These are phyloP conservation scores for Lordiphosa collinella DNA, from an alignment of 1,140 invertebrate genomes.

Conservation along the genomic window DNA sequence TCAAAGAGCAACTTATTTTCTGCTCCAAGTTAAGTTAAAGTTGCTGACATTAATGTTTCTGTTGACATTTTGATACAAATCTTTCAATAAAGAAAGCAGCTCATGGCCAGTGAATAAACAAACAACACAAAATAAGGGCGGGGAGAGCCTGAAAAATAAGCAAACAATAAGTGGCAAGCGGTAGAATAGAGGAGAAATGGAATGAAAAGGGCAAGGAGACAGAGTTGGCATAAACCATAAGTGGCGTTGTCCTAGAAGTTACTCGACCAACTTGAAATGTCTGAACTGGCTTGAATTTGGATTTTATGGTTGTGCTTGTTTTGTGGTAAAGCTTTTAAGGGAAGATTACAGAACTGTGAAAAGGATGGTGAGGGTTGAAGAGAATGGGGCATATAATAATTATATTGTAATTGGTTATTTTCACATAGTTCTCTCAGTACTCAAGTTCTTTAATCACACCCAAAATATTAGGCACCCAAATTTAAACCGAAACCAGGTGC, in stretches of 20 bases:
- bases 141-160: conserved; percentile 17
- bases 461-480: no score
- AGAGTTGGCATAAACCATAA: conserved; percentile 27
- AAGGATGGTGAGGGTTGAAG: background rate
- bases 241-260: conserved; percentile 27
- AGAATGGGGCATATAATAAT: no score
- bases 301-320: conserved; percentile 6
- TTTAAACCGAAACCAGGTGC: no score
- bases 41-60: conserved; percentile 56
- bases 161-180: conserved; percentile 19
- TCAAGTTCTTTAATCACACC: no score
- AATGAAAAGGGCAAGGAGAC: background rate
- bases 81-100: conserved; percentile 70
- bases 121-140: conserved; percentile 8
- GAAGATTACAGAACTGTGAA: background rate
- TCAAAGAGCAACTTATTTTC: conserved; percentile 52
- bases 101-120: conserved; percentile 53
- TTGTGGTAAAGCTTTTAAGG: background rate
- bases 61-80: conserved; percentile 74
- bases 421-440: no score
- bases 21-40: conserved; percentile 11
- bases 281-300: conserved; percentile 6
- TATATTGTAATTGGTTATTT: no score
- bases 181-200: background rate
- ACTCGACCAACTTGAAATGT: conserved; percentile 1